A percentile compares a stretch with the other conserved stretches of the same genome.
phyloP scores from a whole-genome alignment of 2,888 invertebrate genomes.

The Megalurothrips usitatus region DNA sequence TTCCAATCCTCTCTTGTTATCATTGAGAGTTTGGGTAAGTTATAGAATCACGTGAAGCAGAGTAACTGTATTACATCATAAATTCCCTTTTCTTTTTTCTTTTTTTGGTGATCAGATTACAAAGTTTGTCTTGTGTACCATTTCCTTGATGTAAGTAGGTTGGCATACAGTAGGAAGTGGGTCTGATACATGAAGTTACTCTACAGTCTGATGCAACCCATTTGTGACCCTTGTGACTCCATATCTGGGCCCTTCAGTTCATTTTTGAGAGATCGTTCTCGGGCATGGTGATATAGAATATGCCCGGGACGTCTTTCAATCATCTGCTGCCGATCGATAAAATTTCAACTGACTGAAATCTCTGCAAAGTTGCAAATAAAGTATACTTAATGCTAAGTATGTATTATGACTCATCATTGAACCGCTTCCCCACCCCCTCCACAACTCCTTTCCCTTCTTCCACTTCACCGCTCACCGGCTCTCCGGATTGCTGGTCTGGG shows the following conservation, averaged over 20 bases:
- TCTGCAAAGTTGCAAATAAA: neutral
- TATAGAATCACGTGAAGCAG: neutral
- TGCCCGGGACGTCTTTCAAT: neutral
- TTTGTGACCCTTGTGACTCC: neutral
- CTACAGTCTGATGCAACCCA: neutral
- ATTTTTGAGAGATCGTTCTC: too few relatives aligned
- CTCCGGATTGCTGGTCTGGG: too few relatives aligned
- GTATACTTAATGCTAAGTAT: neutral
- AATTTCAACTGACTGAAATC: neutral
- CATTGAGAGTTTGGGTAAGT: conserved; percentile 16
- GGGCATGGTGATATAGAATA: neutral
- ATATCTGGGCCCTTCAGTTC: neutral
- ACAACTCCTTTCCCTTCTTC: too few relatives aligned
- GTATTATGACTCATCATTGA: too few relatives aligned
- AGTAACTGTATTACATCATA: neutral
- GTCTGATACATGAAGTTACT: neutral
- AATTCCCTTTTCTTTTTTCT: too few relatives aligned
- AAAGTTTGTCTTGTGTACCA: too few relatives aligned
- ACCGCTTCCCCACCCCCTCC: too few relatives aligned
- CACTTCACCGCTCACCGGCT: too few relatives aligned
- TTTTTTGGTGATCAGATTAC: too few relatives aligned
- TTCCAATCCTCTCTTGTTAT: neutral
- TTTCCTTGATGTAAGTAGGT: too few relatives aligned
- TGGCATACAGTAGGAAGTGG: too few relatives aligned
- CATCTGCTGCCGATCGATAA: neutral